Evolutionary conservation across 2,797 vertebrate species (phyloP), one percentile per base, ranked within the genome.

Genomic region (Enteromius argenteus): DNA sequence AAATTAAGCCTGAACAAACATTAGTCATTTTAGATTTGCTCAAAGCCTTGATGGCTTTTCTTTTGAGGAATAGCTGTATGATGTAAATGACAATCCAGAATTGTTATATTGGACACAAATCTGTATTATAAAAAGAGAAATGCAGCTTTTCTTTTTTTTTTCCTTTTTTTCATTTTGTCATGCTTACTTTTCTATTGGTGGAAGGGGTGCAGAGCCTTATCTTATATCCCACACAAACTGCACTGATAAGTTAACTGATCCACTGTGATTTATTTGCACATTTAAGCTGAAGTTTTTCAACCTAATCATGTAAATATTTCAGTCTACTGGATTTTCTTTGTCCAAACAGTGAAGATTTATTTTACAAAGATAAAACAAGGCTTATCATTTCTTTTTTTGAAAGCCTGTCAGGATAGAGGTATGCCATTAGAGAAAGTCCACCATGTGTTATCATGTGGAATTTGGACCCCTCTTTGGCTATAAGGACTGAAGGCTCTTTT

Each of bases 391-490:
- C 32, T 51, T 15, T 60, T 23, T 77, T 83, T 15, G 0, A 68
- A 58, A 77, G 66, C 27, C 17, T 68, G 9, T 60, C 2, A 62
- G 74, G 17, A 78, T 4, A 32, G 8, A 62, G 53, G 3, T 69
- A 71, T 60, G 2, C n/a, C 17, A 6, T 66, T 9, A 46, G 80
- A 53, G 44, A 73, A 80, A 67, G 71, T 82, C 68, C 53, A 83
- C 14, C 67, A 17, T 75, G 62, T 42, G 49, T 79, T 37, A 81
- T 86, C 68, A 72, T 10, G 69, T 68, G 75, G 87, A 88, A 62
- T 88, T 88, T 88, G 86, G 66, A 89, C 79, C 86, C 17, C 13
- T 75, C 44, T 37, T 51, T 71, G 42, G 19, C 35, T 62, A 4
- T 49, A 62, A 67, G 72, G 46, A 79, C 58, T 84, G 64, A 85